Conservation (phyloP, 92 coral and sea anemone species). For the Zoanthus solanderi region DNA sequence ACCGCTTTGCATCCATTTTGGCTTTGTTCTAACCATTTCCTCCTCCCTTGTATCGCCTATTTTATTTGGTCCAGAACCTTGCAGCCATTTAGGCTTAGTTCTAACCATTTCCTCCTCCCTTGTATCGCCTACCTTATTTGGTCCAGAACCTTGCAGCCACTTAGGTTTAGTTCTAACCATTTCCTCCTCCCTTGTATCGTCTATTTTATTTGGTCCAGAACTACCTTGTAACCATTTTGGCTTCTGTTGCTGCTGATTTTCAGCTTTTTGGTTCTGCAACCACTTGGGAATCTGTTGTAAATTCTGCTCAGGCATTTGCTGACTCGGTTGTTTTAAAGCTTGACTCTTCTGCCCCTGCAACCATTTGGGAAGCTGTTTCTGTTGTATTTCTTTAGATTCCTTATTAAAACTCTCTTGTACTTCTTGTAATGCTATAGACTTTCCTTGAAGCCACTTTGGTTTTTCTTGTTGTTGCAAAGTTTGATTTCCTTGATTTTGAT, state of each 20-base stretch:
- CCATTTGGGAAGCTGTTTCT: slow-evolving; percentile 57
- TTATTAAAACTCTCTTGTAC: slow-evolving; percentile 24
- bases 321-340: not conserved
- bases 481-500: slow-evolving; percentile 19
- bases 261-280: slow-evolving; percentile 7
- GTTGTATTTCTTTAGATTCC: not conserved
- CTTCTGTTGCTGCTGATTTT: slow-evolving; percentile 1
- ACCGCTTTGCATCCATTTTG: slow-evolving; percentile 58
- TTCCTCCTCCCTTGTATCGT: not conserved
- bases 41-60: not conserved
- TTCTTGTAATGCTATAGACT: not conserved
- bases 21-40: slow-evolving; percentile 10
- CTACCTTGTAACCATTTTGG: slow-evolving; percentile 13
- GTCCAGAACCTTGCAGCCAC: slow-evolving; percentile 23
- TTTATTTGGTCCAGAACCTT: slow-evolving; percentile 35
- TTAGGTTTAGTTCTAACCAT: not conserved
- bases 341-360: slow-evolving; percentile 47
- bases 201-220: slow-evolving; percentile 31
- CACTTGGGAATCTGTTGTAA: slow-evolving; percentile 31
- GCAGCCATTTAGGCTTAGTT: not conserved
- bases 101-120: not conserved
- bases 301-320: not conserved
- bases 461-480: slow-evolving; percentile 40
- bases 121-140: slow-evolving; percentile 19
- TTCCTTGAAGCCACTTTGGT: slow-evolving; percentile 36